Conservation (phyloP, 35 echinoderm and acorn worm genomes). For the Ophioderma brevispina region DNA sequence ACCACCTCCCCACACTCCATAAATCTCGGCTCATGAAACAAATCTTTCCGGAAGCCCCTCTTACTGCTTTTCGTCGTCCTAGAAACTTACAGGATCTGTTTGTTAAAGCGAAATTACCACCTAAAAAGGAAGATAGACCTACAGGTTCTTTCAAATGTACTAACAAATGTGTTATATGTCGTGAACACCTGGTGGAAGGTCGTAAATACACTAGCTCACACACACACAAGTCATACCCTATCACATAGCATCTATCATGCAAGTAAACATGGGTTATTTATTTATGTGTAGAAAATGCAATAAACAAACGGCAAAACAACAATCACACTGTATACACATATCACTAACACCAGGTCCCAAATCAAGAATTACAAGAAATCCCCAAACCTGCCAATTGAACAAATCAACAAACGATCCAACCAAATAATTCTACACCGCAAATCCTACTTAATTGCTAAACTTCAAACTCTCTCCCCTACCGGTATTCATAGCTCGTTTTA, state of each 20-base stretch:
- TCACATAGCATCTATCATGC: neutral
- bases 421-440: too few species aligned
- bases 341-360: too few species aligned
- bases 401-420: too few species aligned
- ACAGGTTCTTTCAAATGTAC: neutral
- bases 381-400: too few species aligned
- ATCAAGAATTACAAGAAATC: too few species aligned
- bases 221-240: neutral
- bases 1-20: neutral
- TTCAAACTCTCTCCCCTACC: too few species aligned
- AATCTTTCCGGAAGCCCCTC: neutral
- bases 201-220: neutral
- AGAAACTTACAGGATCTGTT: neutral
- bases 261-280: neutral
- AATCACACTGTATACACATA: too few species aligned
- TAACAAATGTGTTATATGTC: neutral
- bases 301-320: too few species aligned
- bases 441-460: too few species aligned
- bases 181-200: neutral
- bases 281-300: neutral
- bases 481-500: too few species aligned
- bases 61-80: neutral
- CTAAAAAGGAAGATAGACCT: neutral
- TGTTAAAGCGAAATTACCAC: neutral
- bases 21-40: neutral